Evolutionary conservation across 1,140 invertebrate genomes (phyloP).

Genomic region (Cyphomyrmex costatus): DNA sequence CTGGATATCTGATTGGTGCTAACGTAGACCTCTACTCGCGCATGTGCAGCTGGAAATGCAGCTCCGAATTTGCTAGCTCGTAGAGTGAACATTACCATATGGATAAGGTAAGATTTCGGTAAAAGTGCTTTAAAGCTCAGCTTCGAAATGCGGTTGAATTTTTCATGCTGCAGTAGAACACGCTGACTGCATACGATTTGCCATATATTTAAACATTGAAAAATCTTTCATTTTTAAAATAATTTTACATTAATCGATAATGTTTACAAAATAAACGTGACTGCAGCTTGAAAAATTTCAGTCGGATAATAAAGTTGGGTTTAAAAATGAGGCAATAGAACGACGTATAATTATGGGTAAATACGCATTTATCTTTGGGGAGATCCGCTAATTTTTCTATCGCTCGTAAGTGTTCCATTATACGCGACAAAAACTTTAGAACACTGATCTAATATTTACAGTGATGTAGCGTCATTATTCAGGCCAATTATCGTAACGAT

Average conservation of each 20-base stretch:
- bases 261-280: not conserved
- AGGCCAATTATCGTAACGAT: slow-evolving; percentile 34
- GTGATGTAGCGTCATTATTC: slow-evolving; percentile 23
- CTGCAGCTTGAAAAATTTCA: not conserved
- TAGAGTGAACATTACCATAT: slow-evolving; percentile 57
- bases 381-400: not conserved
- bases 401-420: not conserved
- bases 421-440: not conserved
- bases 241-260: slow-evolving; percentile 30
- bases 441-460: slow-evolving; percentile 26
- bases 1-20: slow-evolving; percentile 63
- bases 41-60: slow-evolving; percentile 46
- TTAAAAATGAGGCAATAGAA: not conserved
- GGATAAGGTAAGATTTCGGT: slow-evolving; percentile 65
- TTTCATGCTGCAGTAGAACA: slow-evolving; percentile 43
- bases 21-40: slow-evolving; percentile 1
- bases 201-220: slow-evolving; percentile 23
- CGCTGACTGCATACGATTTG: slow-evolving; percentile 23
- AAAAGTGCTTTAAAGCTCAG: slow-evolving; percentile 54
- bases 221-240: not conserved
- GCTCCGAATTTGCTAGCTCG: slow-evolving; percentile 44
- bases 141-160: slow-evolving; percentile 58
- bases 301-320: not conserved
- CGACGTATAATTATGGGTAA: not conserved
- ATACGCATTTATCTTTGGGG: slow-evolving; percentile 1